phyloP scores from a whole-genome alignment of 2,888 invertebrate genomes.

The Mimachlamys varia region DNA sequence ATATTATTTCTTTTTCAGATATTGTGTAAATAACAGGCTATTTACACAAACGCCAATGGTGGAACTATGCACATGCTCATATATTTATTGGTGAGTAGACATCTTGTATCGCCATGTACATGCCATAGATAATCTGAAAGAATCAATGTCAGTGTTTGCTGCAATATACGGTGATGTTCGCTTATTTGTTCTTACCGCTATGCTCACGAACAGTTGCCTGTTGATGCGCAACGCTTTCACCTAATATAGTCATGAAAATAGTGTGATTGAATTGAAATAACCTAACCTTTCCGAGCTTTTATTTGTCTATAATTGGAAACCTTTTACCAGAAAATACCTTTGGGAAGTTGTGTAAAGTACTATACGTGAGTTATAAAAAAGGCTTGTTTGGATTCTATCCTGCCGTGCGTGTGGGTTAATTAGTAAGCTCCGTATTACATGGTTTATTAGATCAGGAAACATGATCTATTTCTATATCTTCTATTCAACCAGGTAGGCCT shows the following conservation, averaged over 20 bases:
- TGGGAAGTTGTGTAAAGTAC: neutral
- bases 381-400: neutral
- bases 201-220: neutral
- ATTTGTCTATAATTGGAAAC: neutral
- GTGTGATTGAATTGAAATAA: neutral
- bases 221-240: slow-evolving; percentile 32
- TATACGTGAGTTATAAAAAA: neutral
- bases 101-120: neutral
- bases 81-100: slow-evolving; percentile 56
- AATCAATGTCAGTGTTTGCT: too few species aligned
- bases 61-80: slow-evolving; percentile 60
- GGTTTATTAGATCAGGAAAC: neutral
- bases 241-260: neutral
- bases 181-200: too few species aligned
- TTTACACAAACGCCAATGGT: slow-evolving; percentile 52
- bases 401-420: neutral
- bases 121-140: too few species aligned
- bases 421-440: neutral
- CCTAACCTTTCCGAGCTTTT: neutral
- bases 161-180: too few species aligned
- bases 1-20: neutral
- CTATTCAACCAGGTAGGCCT: too few species aligned
- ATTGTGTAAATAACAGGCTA: slow-evolving; percentile 9
- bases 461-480: too few species aligned
- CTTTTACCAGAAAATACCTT: too few species aligned